A percentile compares a stretch with the other conserved stretches of the same genome.
Conservation (phyloP, 2,888 invertebrate genomes). For the Tetropium fuscum region DNA sequence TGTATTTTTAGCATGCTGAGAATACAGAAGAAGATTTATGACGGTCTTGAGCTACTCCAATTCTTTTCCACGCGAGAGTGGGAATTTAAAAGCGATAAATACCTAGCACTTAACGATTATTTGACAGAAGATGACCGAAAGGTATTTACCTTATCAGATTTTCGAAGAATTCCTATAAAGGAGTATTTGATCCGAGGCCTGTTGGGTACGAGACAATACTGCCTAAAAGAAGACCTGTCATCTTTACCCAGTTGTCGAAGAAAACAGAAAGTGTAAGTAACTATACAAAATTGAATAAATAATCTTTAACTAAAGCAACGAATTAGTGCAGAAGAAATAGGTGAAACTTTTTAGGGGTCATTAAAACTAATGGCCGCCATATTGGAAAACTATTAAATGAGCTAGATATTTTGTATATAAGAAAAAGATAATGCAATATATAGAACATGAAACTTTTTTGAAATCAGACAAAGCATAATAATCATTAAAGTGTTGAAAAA, state of each 20-base stretch:
- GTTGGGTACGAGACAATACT: slow-evolving; percentile 85
- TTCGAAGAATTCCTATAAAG: slow-evolving; percentile 55
- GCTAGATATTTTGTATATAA: too few relatives aligned
- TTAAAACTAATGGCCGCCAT: too few relatives aligned
- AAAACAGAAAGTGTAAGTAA: slow-evolving; percentile 80
- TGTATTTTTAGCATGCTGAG: slow-evolving; percentile 78
- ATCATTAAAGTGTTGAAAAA: too few relatives aligned
- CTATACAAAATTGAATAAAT: neutral
- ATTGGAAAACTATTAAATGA: too few relatives aligned
- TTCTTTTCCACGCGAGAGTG: slow-evolving; percentile 93
- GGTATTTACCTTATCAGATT: slow-evolving; percentile 65
- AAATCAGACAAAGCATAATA: too few relatives aligned
- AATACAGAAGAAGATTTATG: slow-evolving; percentile 78
- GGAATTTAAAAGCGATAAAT: slow-evolving; percentile 81
- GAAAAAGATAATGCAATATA: too few relatives aligned
- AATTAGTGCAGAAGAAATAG: too few relatives aligned
- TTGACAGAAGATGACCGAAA: slow-evolving; percentile 70
- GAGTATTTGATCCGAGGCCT: slow-evolving; percentile 83
- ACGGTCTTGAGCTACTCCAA: slow-evolving; percentile 83
- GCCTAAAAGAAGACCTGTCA: slow-evolving; percentile 86
- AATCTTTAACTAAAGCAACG: too few relatives aligned
- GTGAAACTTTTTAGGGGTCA: too few relatives aligned
- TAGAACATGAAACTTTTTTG: too few relatives aligned
- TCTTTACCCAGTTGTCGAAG: slow-evolving; percentile 81
- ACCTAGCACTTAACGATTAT: slow-evolving; percentile 68